Evolutionary conservation across 2,113 vertebrate species (phyloP).

Genomic region (Felis chaus): DNA sequence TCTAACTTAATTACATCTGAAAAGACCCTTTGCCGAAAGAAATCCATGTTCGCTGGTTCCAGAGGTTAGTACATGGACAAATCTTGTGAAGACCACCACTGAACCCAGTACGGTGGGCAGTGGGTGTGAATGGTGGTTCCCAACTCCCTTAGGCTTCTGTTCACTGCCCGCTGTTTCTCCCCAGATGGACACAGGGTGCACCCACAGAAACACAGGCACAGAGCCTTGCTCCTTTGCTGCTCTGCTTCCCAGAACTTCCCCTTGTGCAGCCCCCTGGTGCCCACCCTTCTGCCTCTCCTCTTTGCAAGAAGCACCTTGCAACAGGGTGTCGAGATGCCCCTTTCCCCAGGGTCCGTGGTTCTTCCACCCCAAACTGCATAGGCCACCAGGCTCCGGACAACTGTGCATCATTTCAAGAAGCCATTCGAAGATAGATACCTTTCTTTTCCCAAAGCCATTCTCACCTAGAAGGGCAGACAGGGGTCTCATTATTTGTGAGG

Average conservation of each 20-base stretch:
- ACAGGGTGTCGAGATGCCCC: neutral
- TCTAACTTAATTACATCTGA: neutral
- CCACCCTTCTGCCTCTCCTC: neutral
- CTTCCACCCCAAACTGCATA: neutral
- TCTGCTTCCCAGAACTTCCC: neutral
- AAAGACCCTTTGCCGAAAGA: neutral
- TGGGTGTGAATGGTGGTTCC: neutral
- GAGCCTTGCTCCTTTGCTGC: too few species aligned
- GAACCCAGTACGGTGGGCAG: neutral
- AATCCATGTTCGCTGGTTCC: neutral
- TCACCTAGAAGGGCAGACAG: slow-evolving; percentile 52
- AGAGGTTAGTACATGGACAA: too few species aligned
- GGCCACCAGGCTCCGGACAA: neutral
- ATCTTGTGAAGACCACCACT: neutral
- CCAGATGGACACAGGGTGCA: too few species aligned
- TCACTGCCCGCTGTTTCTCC: neutral
- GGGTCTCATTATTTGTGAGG: slow-evolving; percentile 40
- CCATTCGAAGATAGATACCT: neutral
- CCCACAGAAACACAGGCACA: neutral
- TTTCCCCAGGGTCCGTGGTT: neutral
- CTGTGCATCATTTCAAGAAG: neutral
- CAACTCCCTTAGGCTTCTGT: neutral
- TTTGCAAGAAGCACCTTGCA: neutral
- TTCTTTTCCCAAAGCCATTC: neutral
- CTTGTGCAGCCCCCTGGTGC: fast-evolving